phyloP scores from a whole-genome alignment of 2,113 vertebrate genomes.

The Panthera uncia region DNA sequence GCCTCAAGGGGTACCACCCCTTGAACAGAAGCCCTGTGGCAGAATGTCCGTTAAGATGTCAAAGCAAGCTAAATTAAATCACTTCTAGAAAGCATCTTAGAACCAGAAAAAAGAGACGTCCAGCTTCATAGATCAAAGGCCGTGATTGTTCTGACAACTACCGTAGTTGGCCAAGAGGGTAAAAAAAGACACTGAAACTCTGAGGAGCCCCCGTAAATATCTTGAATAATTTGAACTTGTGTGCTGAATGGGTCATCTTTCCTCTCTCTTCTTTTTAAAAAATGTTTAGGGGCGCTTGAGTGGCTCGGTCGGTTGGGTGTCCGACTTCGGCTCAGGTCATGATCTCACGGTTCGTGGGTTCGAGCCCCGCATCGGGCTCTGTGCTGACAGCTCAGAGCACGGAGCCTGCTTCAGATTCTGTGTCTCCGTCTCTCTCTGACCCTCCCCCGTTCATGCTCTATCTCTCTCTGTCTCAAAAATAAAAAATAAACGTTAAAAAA shows the following conservation, averaged over 20 bases:
- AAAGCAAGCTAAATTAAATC: background rate
- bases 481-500: no score
- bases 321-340: no score
- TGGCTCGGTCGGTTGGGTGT: no score
- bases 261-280: no score
- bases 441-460: no score
- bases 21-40: background rate
- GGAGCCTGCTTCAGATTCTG: no score
- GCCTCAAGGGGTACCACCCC: background rate
- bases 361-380: no score
- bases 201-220: background rate
- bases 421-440: no score
- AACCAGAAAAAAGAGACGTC: background rate
- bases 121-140: background rate
- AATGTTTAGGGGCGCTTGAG: no score
- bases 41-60: background rate
- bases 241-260: background rate
- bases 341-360: no score
- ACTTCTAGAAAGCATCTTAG: constrained; percentile 38
- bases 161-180: background rate
- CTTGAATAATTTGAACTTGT: background rate
- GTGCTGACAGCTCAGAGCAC: no score
- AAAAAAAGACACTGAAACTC: constrained; percentile 41
- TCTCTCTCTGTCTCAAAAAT: no score
- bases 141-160: background rate